Base-by-base conservation (phyloP, 2,113 vertebrate genomes). In the Miniopterus natalensis region DNA sequence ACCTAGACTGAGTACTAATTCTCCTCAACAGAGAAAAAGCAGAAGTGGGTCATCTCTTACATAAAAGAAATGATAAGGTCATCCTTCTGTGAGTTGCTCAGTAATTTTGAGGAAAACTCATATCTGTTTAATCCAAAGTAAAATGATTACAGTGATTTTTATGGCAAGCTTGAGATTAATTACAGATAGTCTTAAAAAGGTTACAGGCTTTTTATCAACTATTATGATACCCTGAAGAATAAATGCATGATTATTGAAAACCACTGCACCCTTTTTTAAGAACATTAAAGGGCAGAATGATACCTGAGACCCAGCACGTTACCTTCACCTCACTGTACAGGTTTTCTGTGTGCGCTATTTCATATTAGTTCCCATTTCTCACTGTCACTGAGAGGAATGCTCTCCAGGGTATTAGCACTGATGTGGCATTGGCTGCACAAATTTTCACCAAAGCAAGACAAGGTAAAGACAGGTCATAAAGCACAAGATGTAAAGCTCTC, bases 61-160 rank as follows among this genome's bases (percentile, higher is more conserved):
- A 4, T 68, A 51, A 63, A 57, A 75, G 55, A 61, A 86, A 42
- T 55, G 65, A 18, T 70, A 31, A 91, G 36, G 40, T 77, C 12
- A 25, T 42, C 15, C 23, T 68, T 80, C n/a, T 63, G 23, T 86
- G 51, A 59, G 29, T 53, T 85, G 61, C 66, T 81, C 7, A 61
- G 73, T 29, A 31, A 66, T 61, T 84, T 29, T 23, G 63, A 71
- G 31, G 53, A 83, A 80, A 59, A 75, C 6, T 53, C 42, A 13
- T 10, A 25, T 20, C 15, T 70, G 15, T 65, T n/a, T 86, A 75
- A 47, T 61, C 5, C 23, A 81, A 85, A 87, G 61, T 55, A 47
- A 92, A 92, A 78, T 61, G 74, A 71, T 83, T 77, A 21, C 10
- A 21, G n/a, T 77, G 61, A 71, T 88, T 90, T 81, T 92, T 55